phyloP scores from a whole-genome alignment of 1,140 invertebrate genomes.

The Lepidotrigona ventralis region DNA sequence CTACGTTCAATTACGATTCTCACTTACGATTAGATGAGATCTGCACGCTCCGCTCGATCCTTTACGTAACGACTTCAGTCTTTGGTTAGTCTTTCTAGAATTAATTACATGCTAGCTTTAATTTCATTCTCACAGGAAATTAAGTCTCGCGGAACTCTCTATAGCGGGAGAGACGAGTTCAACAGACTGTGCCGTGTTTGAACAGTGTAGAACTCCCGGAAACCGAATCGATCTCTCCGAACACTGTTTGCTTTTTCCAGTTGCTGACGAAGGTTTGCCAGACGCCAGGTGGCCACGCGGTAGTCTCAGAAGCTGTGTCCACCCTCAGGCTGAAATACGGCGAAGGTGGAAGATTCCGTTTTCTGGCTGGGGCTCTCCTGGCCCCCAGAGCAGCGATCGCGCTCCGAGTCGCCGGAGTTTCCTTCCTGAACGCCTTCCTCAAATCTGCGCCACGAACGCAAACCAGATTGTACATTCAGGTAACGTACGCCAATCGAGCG shows the following conservation, averaged over 20 bases:
- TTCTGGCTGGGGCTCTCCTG: constrained; percentile 92
- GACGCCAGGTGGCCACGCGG: constrained; percentile 86
- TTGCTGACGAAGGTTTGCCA: constrained; percentile 88
- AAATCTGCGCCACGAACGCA: constrained; percentile 87
- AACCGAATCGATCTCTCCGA: background rate
- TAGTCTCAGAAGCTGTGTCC: constrained; percentile 94
- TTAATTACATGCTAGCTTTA: background rate
- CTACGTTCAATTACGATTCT: no score
- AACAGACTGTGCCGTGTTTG: no score
- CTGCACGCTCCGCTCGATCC: no score
- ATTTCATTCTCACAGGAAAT: background rate
- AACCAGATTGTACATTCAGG: constrained; percentile 92
- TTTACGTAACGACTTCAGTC: no score
- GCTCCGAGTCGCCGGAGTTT: constrained; percentile 89
- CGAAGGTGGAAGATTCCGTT: constrained; percentile 94
- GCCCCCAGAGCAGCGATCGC: constrained; percentile 85
- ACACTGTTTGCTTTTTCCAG: constrained; percentile 78
- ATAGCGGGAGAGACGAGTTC: background rate
- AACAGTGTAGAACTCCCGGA: no score
- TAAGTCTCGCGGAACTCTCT: background rate
- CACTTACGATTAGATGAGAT: no score
- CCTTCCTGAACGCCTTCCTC: constrained; percentile 92
- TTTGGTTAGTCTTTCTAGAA: no score
- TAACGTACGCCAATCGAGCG: constrained; percentile 66
- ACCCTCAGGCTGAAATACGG: constrained; percentile 93